Evolutionary conservation across 2,797 vertebrate species (phyloP), one percentile per base, ranked within the genome.

Genomic region (Botia almorhae): DNA sequence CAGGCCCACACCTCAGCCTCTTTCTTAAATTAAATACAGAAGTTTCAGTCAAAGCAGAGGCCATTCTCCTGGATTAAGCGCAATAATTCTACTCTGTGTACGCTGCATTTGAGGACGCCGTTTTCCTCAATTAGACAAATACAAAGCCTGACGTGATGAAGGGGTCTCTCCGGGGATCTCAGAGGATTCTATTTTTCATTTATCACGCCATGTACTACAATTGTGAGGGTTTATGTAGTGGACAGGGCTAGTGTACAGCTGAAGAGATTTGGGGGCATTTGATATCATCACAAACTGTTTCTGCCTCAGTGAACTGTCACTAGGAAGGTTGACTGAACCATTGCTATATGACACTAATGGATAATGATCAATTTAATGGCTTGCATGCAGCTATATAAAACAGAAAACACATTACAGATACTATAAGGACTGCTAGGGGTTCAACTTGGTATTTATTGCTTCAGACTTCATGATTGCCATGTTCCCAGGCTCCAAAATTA

Each of bases 11-110:
- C 73, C 75, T 72, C 65, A 65, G 76, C 19, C 50, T 72, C 76
- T 80, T 23, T 53, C 53, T 77, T 83, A 77, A 84, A 84, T 84
- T 78, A 81, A 81, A 61, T 73, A 51, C 73, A 63, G 21, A 29
- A 55, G 68, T 46, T 73, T 70, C 53, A 11, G 29, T 61, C 50
- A 33, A 71, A 70, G 74, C 29, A 43, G 58, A 39, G 29, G 21
- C 73, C 71, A 65, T 71, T 61, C 69, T 76, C 33, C 21, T 69
- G 74, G 46, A 81, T 77, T 81, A 78, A 69, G 33, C 55, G 58
- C 63, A 81, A 78, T 76, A 56, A 69, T 81, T 74, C 14, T 60
- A 33, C 60, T 61, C 16, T 16, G 56, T 56, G 51, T 67, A 63
- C 78, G n/a, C 11, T 8, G 4, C 65, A 58, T 69, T 74, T 75